A percentile compares a stretch with the other conserved stretches of the same genome.
These are phyloP conservation scores for Pogonomyrmex californicus DNA, from an alignment of 1,140 invertebrate species.

Conservation along the genomic window DNA sequence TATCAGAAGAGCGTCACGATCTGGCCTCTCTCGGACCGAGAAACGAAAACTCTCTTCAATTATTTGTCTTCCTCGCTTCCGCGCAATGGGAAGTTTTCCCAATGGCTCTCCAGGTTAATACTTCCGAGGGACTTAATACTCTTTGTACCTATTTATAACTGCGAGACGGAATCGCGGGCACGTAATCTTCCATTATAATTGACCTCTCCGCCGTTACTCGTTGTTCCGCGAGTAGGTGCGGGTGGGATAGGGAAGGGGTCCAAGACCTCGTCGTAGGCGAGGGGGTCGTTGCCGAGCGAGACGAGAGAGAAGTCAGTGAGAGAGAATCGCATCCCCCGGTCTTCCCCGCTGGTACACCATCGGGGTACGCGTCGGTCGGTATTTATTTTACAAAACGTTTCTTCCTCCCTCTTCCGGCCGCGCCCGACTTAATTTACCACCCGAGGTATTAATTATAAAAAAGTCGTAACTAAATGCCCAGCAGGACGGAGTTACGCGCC, in stretches of 20 bases:
- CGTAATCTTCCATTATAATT: constrained; percentile 77
- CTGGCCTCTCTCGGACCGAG: constrained; percentile 16
- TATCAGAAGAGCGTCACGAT: constrained; percentile 25
- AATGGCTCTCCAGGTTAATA: constrained; percentile 74
- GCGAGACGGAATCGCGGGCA: constrained; percentile 66
- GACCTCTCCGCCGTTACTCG: constrained; percentile 67
- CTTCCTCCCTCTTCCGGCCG: constrained; percentile 73
- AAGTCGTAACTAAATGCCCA: constrained; percentile 85
- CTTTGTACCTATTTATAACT: constrained; percentile 72
- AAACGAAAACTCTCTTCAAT: constrained; percentile 70
- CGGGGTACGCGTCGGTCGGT: constrained; percentile 66
- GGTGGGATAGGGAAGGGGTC: constrained; percentile 18
- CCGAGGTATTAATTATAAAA: constrained; percentile 86
- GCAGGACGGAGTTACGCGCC: constrained; percentile 73
- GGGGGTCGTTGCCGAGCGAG: constrained; percentile 48
- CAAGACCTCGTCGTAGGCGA: background rate
- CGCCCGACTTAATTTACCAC: constrained; percentile 83
- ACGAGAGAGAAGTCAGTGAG: constrained; percentile 45
- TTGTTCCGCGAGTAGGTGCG: constrained; percentile 48
- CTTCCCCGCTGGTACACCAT: constrained; percentile 12
- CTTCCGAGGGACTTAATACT: constrained; percentile 72
- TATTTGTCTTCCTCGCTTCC: constrained; percentile 68
- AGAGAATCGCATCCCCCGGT: constrained; percentile 37
- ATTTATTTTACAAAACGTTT: constrained; percentile 82
- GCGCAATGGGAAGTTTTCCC: constrained; percentile 65